Evolutionary conservation across 1,140 invertebrate genomes (phyloP), one percentile per base, ranked within the genome.

Genomic region (Sminthurinus signatus): DNA sequence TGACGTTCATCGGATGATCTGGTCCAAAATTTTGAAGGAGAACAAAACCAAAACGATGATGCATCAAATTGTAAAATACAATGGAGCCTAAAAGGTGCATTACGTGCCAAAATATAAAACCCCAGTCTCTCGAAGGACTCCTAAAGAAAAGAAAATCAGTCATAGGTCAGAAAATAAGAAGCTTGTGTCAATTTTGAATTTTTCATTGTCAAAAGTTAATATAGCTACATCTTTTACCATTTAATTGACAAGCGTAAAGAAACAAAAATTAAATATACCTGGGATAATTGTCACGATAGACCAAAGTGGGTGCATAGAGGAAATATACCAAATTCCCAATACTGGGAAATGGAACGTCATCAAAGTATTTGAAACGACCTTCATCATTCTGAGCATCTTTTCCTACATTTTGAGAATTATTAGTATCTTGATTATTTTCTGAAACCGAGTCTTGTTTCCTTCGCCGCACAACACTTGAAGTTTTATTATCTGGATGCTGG

Each of bases 61-160:
- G 85, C 14, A 91, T 80, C 64, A 91, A 89, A 73, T 87, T 86
- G 28, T 85, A 82, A 70, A 88, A 88, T 66, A 93, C 85, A 12
- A 93, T 81, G 46, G 87, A 82, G 1, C 85, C 83, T 0, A 86
- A 68, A 1, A 93, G 83, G 79, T 94, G 89, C 5, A 81, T 44
- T 2, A 90, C 80, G 72, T 88, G 81, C 21, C 77, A 80, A 0
- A 86, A 56, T 0, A 91, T 88, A 42, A 86, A 80, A n/a, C 78
- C 79, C 89, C 90, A 94, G 46, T 83, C 76, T 17, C 89, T 88
- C 17, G 78, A 77, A 55, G 81, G 79, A 1, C 84, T 88, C 72
- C 88, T 87, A 69, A 21, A 77, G 73, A 46, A 65, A 28, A 15
- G 50, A n/a, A n/a, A n/a, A n/a, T n/a, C n/a, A n/a, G n/a, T n/a